A percentile compares a stretch with the other conserved stretches of the same genome.
Conservation (phyloP, 2,888 invertebrate species). For the Archips xylosteana region DNA sequence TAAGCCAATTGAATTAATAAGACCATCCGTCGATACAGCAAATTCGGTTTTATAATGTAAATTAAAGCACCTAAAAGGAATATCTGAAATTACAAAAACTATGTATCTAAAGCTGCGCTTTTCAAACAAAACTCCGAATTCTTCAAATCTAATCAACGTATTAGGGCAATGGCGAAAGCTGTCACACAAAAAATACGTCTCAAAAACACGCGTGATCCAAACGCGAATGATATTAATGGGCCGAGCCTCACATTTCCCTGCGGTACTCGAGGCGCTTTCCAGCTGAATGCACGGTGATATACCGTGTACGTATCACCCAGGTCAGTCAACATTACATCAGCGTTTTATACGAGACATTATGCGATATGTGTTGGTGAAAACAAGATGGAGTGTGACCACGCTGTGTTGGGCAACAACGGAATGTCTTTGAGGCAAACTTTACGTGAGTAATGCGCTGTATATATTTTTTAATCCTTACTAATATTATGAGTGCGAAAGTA, state of each 20-base stretch:
- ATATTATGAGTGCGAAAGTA: no score
- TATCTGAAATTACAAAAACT: neutral
- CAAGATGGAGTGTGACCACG: conserved; percentile 4
- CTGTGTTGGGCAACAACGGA: neutral
- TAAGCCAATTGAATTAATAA: no score
- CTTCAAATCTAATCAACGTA: conserved; percentile 53
- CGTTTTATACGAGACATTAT: conserved; percentile 29
- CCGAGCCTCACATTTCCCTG: conserved; percentile 41
- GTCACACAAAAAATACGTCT: conserved; percentile 57
- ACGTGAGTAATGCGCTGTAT: neutral
- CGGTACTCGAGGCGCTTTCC: conserved; percentile 32
- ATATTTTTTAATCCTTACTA: neutral
- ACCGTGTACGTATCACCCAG: conserved; percentile 27
- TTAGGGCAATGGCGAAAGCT: conserved; percentile 51
- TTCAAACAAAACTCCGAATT: conserved; percentile 25
- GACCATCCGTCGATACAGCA: no score
- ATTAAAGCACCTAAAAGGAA: neutral
- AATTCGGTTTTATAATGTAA: no score
- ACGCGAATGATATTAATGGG: conserved; percentile 71
- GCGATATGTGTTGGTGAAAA: neutral
- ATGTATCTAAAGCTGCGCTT: neutral
- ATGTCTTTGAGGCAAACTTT: neutral
- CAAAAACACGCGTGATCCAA: conserved; percentile 65
- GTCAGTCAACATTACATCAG: conserved; percentile 36
- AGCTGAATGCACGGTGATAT: conserved; percentile 32